phyloP scores from a whole-genome alignment of 2,797 vertebrate species.

The Propithecus perrieri region DNA sequence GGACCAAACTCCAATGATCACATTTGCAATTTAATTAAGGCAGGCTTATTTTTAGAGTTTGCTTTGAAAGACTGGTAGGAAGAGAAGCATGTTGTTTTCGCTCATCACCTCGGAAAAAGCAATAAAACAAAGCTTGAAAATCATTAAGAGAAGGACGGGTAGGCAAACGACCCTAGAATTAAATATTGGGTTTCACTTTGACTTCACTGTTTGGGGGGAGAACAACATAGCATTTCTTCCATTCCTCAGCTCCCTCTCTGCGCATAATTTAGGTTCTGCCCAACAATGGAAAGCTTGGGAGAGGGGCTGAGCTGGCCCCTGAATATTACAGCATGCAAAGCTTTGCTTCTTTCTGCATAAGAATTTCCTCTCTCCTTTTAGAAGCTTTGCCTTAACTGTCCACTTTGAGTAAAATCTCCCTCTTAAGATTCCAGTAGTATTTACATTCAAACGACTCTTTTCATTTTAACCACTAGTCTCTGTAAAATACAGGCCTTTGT shows the following conservation, averaged over 20 bases:
- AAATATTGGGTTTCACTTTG: not conserved
- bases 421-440: not conserved
- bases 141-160: not conserved
- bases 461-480: not conserved
- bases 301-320: fast-evolving
- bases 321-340: fast-evolving
- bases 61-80: not conserved
- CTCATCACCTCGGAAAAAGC: not conserved
- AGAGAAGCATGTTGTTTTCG: not conserved
- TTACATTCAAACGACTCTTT: not conserved
- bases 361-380: not conserved
- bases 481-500: not conserved
- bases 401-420: not conserved
- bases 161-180: not conserved
- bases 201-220: not conserved
- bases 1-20: slow-evolving; percentile 60
- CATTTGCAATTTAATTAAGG: slow-evolving; percentile 76
- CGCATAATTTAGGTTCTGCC: not conserved
- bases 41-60: slow-evolving; percentile 61
- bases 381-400: not conserved
- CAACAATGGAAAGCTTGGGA: fast-evolving
- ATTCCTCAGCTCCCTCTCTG: not conserved
- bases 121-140: not conserved
- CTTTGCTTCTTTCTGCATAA: not conserved
- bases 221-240: not conserved